These are phyloP conservation scores for Emydura subglobosa DNA, from an alignment of 2,113 vertebrate genomes.

Conservation along the genomic window DNA sequence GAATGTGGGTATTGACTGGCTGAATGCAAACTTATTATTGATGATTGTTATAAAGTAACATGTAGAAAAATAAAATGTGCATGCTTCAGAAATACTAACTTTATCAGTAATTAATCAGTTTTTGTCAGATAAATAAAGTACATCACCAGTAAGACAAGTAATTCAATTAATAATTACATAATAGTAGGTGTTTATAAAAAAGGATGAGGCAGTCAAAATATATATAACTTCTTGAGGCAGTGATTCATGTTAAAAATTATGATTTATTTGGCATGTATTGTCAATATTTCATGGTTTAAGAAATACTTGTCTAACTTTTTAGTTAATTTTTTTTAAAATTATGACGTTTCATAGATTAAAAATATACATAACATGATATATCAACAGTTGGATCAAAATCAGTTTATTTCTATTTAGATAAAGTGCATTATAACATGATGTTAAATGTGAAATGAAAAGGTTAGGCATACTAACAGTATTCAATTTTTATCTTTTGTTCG, in stretches of 20 bases:
- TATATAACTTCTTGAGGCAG: neutral
- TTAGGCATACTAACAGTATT: neutral
- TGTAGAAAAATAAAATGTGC: neutral
- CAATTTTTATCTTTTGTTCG: neutral
- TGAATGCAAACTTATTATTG: constrained; percentile 30
- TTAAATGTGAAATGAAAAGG: neutral
- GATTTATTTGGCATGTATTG: neutral
- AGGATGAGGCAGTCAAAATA: neutral
- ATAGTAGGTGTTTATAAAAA: neutral
- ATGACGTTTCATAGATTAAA: neutral
- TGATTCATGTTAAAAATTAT: neutral
- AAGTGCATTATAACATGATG: neutral
- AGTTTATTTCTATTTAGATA: neutral
- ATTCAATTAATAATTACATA: neutral
- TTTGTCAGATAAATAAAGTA: neutral
- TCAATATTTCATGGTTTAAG: neutral
- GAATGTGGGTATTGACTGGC: constrained; percentile 13
- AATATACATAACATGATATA: neutral
- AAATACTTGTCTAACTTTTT: neutral
- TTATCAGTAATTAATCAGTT: neutral
- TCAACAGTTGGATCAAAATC: neutral
- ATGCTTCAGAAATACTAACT: neutral
- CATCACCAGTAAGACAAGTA: neutral
- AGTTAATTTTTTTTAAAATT: neutral
- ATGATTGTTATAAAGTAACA: neutral